A percentile compares a stretch with the other conserved stretches of the same genome.
Evolutionary conservation across 2,888 invertebrate species (phyloP).

Genomic region (Archips xylosteana): DNA sequence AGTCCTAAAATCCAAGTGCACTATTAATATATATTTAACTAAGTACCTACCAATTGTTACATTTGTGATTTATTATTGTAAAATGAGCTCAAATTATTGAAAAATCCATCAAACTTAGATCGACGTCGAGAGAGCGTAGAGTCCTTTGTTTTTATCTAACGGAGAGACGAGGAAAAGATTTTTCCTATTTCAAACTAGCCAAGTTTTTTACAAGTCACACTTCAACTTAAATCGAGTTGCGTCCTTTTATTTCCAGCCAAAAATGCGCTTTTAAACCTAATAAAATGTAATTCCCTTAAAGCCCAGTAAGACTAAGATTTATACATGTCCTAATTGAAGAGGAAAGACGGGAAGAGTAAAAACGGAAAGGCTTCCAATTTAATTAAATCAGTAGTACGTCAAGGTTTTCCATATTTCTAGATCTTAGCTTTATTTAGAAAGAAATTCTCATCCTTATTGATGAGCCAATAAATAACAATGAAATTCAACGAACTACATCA

Average conservation of each 20-base stretch:
- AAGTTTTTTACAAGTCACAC: constrained; percentile 8
- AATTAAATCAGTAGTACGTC: constrained; percentile 23
- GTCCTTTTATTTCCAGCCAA: constrained; percentile 5
- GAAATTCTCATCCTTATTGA: constrained; percentile 24
- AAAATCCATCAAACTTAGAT: not conserved
- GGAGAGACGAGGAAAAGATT: not conserved
- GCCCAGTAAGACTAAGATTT: constrained; percentile 14
- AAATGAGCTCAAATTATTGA: too few relatives aligned
- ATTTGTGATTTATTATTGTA: too few relatives aligned
- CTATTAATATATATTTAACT: too few relatives aligned
- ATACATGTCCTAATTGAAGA: constrained; percentile 29
- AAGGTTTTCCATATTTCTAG: constrained; percentile 27
- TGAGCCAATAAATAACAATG: constrained; percentile 33
- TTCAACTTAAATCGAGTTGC: not conserved
- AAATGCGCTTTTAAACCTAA: not conserved
- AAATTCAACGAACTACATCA: constrained; percentile 32
- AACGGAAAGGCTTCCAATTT: constrained; percentile 16
- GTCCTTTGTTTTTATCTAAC: not conserved
- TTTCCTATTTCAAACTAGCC: not conserved
- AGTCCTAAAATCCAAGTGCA: too few relatives aligned
- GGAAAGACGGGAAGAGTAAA: constrained; percentile 9
- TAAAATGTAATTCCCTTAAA: constrained; percentile 13
- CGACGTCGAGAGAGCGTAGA: not conserved
- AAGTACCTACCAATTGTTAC: too few relatives aligned
- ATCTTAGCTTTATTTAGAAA: constrained; percentile 11